phyloP scores from a whole-genome alignment of 2,888 invertebrate genomes.

The Seladonia tumulorum region DNA sequence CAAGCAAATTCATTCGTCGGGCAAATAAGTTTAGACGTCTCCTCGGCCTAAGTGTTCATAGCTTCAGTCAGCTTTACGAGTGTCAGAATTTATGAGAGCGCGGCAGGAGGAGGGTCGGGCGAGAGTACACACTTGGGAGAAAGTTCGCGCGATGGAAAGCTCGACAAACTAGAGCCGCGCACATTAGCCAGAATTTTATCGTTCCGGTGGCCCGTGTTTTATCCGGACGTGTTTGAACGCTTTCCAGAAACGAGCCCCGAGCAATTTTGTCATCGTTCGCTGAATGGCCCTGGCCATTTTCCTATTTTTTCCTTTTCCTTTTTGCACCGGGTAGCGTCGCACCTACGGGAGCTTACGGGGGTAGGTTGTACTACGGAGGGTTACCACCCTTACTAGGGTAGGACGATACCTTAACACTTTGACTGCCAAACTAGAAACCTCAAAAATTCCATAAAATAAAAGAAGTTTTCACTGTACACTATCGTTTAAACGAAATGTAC shows the following conservation, averaged over 20 bases:
- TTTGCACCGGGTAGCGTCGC: too few relatives aligned
- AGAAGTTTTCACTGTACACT: too few relatives aligned
- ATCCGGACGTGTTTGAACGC: constrained; percentile 7
- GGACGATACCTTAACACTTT: too few relatives aligned
- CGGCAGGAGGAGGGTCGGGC: not conserved
- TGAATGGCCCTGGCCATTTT: constrained; percentile 1
- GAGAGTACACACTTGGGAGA: not conserved
- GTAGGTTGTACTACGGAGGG: too few relatives aligned
- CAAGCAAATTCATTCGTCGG: not conserved
- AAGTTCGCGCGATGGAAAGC: constrained; percentile 4
- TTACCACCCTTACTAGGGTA: too few relatives aligned
- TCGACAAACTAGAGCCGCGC: constrained; percentile 8
- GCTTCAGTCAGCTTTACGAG: not conserved
- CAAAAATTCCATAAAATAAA: too few relatives aligned
- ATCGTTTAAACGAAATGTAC: too few relatives aligned
- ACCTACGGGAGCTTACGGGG: too few relatives aligned
- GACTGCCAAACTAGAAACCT: too few relatives aligned
- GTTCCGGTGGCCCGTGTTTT: not conserved
- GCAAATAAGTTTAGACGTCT: constrained; percentile 5
- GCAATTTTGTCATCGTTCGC: constrained; percentile 7
- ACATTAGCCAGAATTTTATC: not conserved
- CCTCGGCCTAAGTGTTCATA: not conserved
- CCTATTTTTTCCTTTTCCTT: not conserved
- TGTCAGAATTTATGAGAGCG: not conserved
- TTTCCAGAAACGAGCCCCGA: not conserved